Conservation (phyloP, 2,113 vertebrate species). For the Ellobius talpinus region DNA sequence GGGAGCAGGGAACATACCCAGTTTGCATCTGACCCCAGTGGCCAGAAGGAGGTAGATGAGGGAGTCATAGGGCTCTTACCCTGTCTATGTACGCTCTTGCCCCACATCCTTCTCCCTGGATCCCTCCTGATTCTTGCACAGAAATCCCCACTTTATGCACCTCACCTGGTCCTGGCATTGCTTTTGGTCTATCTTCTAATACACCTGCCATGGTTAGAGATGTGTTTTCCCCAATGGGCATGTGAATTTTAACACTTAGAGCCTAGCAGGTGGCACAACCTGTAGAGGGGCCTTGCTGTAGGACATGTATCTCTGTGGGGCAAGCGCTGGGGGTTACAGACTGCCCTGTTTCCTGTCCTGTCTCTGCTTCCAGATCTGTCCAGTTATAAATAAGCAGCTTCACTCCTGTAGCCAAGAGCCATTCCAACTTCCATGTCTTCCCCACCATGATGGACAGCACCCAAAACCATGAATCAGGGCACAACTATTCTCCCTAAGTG, state of each 20-base stretch:
- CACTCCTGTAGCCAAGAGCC: neutral
- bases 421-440: neutral
- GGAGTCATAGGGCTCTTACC: fast-evolving
- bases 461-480: neutral
- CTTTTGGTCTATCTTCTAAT: neutral
- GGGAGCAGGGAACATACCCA: neutral
- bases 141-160: neutral
- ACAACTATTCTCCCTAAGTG: neutral
- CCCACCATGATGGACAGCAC: neutral
- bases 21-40: neutral
- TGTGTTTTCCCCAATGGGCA: neutral
- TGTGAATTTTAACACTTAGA: neutral
- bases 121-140: fast-evolving
- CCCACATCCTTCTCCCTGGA: neutral
- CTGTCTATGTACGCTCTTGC: fast-evolving
- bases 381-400: neutral
- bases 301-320: neutral
- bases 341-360: neutral
- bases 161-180: fast-evolving
- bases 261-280: neutral
- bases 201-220: neutral
- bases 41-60: neutral
- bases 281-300: neutral
- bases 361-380: neutral
- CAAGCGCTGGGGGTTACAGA: neutral